Percentiles rank a stretch among this genome's conserved stretches.
Evolutionary conservation across 2,797 vertebrate genomes (phyloP).

Genomic region (Crax fasciolata): DNA sequence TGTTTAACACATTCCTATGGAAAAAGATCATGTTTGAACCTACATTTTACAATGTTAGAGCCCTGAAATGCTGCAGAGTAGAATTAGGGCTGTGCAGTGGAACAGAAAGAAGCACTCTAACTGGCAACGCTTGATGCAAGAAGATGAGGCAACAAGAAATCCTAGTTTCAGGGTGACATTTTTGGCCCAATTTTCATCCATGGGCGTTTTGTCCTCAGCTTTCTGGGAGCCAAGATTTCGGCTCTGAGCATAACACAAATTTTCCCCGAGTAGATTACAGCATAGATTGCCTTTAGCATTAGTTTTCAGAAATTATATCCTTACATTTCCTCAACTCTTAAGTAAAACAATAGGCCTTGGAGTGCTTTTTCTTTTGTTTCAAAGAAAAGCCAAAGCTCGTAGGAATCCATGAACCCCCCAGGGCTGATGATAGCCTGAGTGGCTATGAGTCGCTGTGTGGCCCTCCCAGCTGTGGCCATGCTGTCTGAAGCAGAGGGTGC

Average conservation of each 20-base stretch:
- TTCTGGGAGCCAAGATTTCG: neutral
- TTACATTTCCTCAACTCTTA: neutral
- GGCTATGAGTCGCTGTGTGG: accelerated
- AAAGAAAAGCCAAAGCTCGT: neutral
- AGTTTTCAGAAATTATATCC: neutral
- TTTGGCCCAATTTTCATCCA: neutral
- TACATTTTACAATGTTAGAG: conserved; percentile 46
- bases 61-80: conserved; percentile 52
- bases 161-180: neutral
- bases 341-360: neutral
- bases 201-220: neutral
- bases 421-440: accelerated
- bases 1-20: conserved; percentile 77
- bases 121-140: conserved; percentile 10
- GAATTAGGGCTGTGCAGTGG: conserved; percentile 59
- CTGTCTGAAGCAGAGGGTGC: neutral
- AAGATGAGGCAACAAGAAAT: conserved; percentile 16
- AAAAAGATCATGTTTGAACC: conserved; percentile 57
- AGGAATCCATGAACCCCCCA: accelerated
- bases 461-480: accelerated
- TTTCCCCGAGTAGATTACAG: neutral
- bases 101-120: conserved; percentile 11
- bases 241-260: neutral
- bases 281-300: neutral
- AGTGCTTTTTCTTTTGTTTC: neutral